Percentiles rank a stretch among this genome's conserved stretches.
These are phyloP conservation scores for Ophion slaviceki DNA, from an alignment of 2,888 invertebrate genomes.

Conservation along the genomic window DNA sequence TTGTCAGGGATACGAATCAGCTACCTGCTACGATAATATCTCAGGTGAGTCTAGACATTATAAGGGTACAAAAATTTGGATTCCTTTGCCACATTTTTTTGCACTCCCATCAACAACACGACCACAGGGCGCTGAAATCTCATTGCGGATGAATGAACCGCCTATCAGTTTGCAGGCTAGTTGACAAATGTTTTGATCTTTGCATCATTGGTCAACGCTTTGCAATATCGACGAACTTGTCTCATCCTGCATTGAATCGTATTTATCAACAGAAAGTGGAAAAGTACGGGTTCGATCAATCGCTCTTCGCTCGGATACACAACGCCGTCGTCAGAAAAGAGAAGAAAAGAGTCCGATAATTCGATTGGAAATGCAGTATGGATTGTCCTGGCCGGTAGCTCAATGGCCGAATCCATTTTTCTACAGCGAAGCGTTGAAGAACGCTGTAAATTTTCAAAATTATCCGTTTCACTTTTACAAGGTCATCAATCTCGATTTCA, in stretches of 20 bases:
- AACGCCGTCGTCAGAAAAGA: constrained; percentile 84
- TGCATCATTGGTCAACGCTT: too few species aligned
- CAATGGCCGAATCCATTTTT: constrained; percentile 91
- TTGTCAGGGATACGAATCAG: constrained; percentile 94
- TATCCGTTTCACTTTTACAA: constrained; percentile 85
- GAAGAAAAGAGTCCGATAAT: constrained; percentile 83
- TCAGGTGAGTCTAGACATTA: constrained; percentile 84
- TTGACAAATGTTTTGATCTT: too few species aligned
- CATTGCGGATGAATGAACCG: too few species aligned
- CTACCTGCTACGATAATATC: constrained; percentile 92
- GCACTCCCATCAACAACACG: neutral
- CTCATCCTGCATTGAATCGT: too few species aligned
- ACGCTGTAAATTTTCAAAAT: constrained; percentile 64
- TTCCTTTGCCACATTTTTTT: neutral
- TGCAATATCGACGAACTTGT: too few species aligned
- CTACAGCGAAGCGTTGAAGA: constrained; percentile 86
- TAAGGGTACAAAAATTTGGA: neutral
- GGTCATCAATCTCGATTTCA: too few species aligned
- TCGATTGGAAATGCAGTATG: constrained; percentile 89
- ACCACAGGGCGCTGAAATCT: too few species aligned
- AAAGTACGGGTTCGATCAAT: constrained; percentile 88
- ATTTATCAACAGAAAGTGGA: constrained; percentile 87
- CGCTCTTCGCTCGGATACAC: constrained; percentile 91
- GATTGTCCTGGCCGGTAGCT: constrained; percentile 94
- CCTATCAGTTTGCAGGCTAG: too few species aligned